Evolutionary conservation across 2,797 vertebrate genomes (phyloP), one percentile per base, ranked within the genome.

Genomic region (Dendrocincla fuliginosa): DNA sequence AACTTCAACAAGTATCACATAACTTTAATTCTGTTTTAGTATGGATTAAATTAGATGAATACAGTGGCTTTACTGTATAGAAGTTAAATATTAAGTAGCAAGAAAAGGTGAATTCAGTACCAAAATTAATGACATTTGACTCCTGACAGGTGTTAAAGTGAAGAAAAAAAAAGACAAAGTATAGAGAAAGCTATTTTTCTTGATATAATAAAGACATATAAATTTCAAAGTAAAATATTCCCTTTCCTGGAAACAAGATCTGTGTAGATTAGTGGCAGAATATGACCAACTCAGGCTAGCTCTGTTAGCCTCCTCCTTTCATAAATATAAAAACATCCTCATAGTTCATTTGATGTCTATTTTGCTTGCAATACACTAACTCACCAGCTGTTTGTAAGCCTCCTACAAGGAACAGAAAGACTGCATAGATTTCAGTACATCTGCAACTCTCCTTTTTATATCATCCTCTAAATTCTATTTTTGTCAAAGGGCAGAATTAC

Each of bases 381-480:
- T 67, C 65, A 76, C 28, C 83, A 93, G 83, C 59, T 97, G 92
- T 82, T 76, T 91, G 70, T 30, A 90, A 79, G 44, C 59, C 70
- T 84, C 53, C 65, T 78, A 59, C 46, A 84, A 79, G 50, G 4
- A 79, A 64, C 30, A 90, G 25, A 92, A 95, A 93, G 65, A 50
- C 14, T 35, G 65, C 76, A 90, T 52, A 44, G 55, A 94, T 82
- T 90, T 84, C 74, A 79, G 37, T 70, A 79, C 83, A 91, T 92
- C 84, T 93, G 80, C 76, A 97, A 56, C 24, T 59, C 55, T 87
- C 47, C 47, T 82, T 88, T 91, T 80, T 76, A 87, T 93, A 84
- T 50, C 90, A 94, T 70, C 60, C 52, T 90, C 80, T 85, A 89
- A 86, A 94, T 37, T 84, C 86, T 95, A 88, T 96, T 95, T 94